phyloP scores from a whole-genome alignment of 1,140 invertebrate species.

The roundworm (Caenorhabditis elegans) region DNA sequence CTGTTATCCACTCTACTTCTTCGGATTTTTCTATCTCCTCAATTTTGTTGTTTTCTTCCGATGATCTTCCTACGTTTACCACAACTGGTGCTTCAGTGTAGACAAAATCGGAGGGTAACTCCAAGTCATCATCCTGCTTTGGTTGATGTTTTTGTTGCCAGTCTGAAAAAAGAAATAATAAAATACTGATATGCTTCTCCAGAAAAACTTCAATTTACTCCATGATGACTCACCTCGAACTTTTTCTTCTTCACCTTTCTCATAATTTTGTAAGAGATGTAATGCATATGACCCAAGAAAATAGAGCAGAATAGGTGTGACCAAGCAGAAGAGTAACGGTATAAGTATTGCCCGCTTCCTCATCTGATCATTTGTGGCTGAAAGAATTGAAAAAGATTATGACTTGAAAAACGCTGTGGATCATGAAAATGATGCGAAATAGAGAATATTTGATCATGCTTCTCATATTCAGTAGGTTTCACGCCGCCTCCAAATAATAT shows the following conservation, averaged over 20 bases:
- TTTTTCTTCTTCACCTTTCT: constrained; percentile 6
- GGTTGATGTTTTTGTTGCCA: constrained; percentile 2
- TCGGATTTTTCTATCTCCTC: too few relatives aligned
- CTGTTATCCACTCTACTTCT: constrained; percentile 13
- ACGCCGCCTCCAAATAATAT: constrained; percentile 17
- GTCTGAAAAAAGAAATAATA: background rate
- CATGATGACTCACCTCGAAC: background rate
- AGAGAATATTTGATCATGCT: background rate
- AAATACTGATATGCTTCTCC: too few relatives aligned
- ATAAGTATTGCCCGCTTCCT: background rate
- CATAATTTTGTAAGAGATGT: background rate
- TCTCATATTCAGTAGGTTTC: background rate
- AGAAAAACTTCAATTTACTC: too few relatives aligned
- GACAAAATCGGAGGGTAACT: background rate
- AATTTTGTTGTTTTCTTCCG: background rate
- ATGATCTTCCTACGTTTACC: too few relatives aligned
- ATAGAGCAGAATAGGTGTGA: background rate
- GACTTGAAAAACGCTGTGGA: background rate
- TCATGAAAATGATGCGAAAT: background rate
- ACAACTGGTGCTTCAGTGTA: too few relatives aligned
- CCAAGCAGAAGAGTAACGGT: background rate
- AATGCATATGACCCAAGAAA: background rate
- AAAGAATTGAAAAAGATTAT: background rate
- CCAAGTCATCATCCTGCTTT: background rate
- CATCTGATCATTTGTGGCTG: constrained; percentile 29